Base-by-base conservation (phyloP, 2,113 vertebrate species). In the Pyxicephalus adspersus region DNA sequence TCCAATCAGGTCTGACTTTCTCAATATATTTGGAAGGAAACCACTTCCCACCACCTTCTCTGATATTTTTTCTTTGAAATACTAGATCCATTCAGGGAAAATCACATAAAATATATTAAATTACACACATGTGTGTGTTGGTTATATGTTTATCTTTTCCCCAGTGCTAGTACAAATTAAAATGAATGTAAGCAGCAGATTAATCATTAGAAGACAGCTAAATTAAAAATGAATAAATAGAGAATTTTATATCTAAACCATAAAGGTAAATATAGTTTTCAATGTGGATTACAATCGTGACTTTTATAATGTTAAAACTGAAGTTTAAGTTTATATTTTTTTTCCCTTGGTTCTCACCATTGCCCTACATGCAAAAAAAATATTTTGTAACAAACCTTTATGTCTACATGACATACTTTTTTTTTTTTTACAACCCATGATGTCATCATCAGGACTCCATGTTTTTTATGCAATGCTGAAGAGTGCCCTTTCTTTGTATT, bases 11-110 rank as follows among this genome's bases (percentile, higher is more conserved):
- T 73, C 57, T 73, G 26, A 73, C 54, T 73, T 58, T 57, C 70
- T 31, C 70, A 73, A 73, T 73, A 58, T 73, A 34, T 73, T 73
- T 73, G 70, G 70, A 73, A 73, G 57, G 70, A 73, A 73, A 73
- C 70, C 70, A 73, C 51, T 57, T 73, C 52, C 54, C 54, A 57
- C 52, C 70, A 57, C 29, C 28, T 57, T 73, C 26, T 72, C 68
- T 51, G 66, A 68, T 51, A 54, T 52, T 73, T 19, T 73, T 29
- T 52, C 54, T 73, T 73, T 73, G 52, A 58, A 58, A 73, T 72
- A 55, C 68, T 55, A 72, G 50, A 54, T 72, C 51, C 38, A 45
- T 45, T 45, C 9, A 13, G 38, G 15, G 38, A 13, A 31, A 26
- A 50, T 72, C 68, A 31, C 68, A 72, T 72, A 72, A 72, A 72